Base-by-base conservation (phyloP, 2,888 invertebrate species). In the Dermolepida albohirtum region DNA sequence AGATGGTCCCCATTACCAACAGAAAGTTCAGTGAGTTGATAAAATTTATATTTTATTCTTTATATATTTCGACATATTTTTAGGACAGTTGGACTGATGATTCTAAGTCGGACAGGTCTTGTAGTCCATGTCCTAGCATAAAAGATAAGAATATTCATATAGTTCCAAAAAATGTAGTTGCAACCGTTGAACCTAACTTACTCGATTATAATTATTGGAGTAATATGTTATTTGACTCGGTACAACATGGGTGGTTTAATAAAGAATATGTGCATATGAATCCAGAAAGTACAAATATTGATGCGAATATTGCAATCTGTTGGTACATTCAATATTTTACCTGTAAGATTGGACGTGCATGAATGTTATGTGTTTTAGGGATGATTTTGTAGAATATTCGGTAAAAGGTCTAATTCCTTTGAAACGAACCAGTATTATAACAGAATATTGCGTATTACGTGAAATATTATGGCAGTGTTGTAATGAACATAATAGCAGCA, bases 381-480 rank as follows among this genome's bases (percentile, higher is more conserved):
- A 82, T 51, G 68, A 77, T 41, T 78, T 75, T 71, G 65, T 82
- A 29, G 71, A 75, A 47, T 68, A 77, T 8, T 71, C 76, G 70
- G 74, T 77, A 2, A 72, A 74, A 49, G 78, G 79, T 5, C 70
- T 82, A 29, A 67, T 80, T 12, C 67, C 69, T 1, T 67, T 77
- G 1, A 74, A 74, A 41, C 74, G 71, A 8, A 73, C 78, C 0
- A 79, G 72, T 16, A 72, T 82, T 40, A 74, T 82, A 16, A 75
- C 82, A 0, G 83, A 83, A 70, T 83, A 83, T 73, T 81, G 81
- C 74, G 79, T 81, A 2, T 77, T 83, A 66, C 71, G 83, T 52
- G 83, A 83, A 72, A 71, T 83, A 16, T 72, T 83, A 27, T 83
- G 82, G 82, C 82, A 83, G 70, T 68, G 82, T 50, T 80, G 76